Evolutionary conservation across 2,113 vertebrate genomes (phyloP), one percentile per base, ranked within the genome.

Genomic region (Parus major): DNA sequence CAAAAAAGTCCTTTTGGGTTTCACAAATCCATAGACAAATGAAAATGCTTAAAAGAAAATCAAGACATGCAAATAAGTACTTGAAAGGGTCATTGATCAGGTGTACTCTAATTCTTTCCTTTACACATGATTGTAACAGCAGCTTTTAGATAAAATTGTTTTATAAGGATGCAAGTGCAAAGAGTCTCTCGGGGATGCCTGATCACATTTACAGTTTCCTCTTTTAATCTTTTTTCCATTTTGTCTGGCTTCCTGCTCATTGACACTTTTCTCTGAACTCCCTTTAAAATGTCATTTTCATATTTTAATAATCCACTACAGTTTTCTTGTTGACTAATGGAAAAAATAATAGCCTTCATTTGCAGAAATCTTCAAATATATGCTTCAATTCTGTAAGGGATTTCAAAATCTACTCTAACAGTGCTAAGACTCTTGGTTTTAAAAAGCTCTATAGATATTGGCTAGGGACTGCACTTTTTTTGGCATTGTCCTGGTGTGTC

Each of bases 71-170:
- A 90, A 90, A 50, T 29, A 87, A 85, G 7, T 17, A 39, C 21
- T 63, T 60, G 35, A 60, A 92, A 76, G 15, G 0, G 5, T 79
- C 15, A 18, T 33, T 14, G 73, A 44, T 69, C 19, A 41, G 18
- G 12, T 59, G 28, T n/a, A 44, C 12, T 33, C 28, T 52, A 71
- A 69, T 31, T 10, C 22, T 68, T 87, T 86, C 25, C 24, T 76
- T 69, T 63, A 83, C 2, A 35, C 0, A 0, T 46, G 4, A 52
- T 41, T 47, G 16, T 24, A 90, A 41, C 35, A n/a, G 9, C 8
- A 55, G 21, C 22, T 76, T 88, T 80, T 59, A 76, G 25, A 42
- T 49, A 71, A 81, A 52, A 42, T 6, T 53, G 2, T 57, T 94
- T 88, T 65, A 7, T 46, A 72, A 63, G 12, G 14, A 56, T 53